A percentile compares a stretch with the other conserved stretches of the same genome.
These are phyloP conservation scores for Drosophila simulans DNA, from an alignment of 1,140 invertebrate species.

Conservation along the genomic window DNA sequence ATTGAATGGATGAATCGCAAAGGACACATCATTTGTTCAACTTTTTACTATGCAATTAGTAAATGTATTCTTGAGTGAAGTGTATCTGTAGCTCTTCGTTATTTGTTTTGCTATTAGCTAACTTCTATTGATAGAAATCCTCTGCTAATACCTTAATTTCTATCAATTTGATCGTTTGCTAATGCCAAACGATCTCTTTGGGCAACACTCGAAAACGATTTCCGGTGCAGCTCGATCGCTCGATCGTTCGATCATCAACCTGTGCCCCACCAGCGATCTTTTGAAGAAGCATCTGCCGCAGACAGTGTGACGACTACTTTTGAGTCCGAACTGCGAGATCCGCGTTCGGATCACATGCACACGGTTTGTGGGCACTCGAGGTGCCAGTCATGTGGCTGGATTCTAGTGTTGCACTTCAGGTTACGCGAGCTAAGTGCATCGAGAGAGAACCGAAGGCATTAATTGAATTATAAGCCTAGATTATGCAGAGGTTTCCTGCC, in stretches of 20 bases:
- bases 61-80: not conserved
- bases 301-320: slow-evolving; percentile 75
- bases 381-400: slow-evolving; percentile 80
- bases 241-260: slow-evolving; percentile 53
- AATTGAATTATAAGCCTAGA: slow-evolving; percentile 84
- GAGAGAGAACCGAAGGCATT: slow-evolving; percentile 66
- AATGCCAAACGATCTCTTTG: slow-evolving; percentile 67
- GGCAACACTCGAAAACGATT: slow-evolving; percentile 52
- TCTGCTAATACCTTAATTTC: slow-evolving; percentile 23
- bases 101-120: not conserved
- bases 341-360: not conserved
- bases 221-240: slow-evolving; percentile 61
- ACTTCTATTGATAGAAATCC: not conserved
- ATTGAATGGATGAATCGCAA: not conserved
- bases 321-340: not conserved
- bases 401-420: slow-evolving; percentile 79
- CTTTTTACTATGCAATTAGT: too few species aligned
- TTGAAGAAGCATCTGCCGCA: slow-evolving; percentile 58
- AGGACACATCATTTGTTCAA: not conserved
- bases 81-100: not conserved
- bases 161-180: slow-evolving; percentile 28
- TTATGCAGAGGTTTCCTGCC: slow-evolving; percentile 84
- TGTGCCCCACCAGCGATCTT: slow-evolving; percentile 35
- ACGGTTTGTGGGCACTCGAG: slow-evolving; percentile 40
- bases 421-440: slow-evolving; percentile 69